Evolutionary conservation across 2,888 invertebrate genomes (phyloP), one percentile per base, ranked within the genome.

Genomic region (Antheraea assamensis): DNA sequence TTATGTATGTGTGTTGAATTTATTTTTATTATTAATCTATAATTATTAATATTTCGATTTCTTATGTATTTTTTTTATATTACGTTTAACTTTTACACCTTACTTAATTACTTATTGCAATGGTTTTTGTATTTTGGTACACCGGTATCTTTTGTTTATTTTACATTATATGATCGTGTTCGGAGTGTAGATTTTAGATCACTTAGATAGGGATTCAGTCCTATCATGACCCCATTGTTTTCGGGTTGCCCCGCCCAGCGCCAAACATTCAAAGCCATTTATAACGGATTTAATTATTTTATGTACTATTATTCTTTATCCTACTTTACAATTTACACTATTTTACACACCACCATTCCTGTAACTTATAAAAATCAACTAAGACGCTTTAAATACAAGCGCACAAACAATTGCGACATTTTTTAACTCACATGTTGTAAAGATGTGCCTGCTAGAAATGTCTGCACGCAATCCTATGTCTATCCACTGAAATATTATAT

Each of bases 221-320:
- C 83, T 85, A 75, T 82, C 80, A 85, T 82, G 79, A 82, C 79
- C 88, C 83, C 82, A 78, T 84, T 87, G 83, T 85, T 87, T 88
- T 86, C 86, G 91, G 92, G 93, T 90, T 86, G 85, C 94, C 94
- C 94, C 93, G 94, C 94, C 94, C 93, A 91, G 88, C 92, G 94
- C 94, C 94, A 89, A 90, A 89, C 88, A 85, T 78, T 85, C 83
- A 84, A 87, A 90, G 81, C 88, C 89, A 89, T 88, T 85, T 82
- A 82, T 79, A 77, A 78, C 71, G 79, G 52, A 66, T n/a, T 83
- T 82, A 84, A 81, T 85, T 86, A 82, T 83, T 83, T 85, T 85
- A 81, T 81, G 80, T 85, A 86, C 83, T 89, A 83, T n/a, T n/a
- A n/a, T 86, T 90, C 80, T 89, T 80, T 88, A 87, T 85, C 86